Evolutionary conservation across 2,113 vertebrate species (phyloP), one percentile per base, ranked within the genome.

Genomic region (Cheilinus undulatus): DNA sequence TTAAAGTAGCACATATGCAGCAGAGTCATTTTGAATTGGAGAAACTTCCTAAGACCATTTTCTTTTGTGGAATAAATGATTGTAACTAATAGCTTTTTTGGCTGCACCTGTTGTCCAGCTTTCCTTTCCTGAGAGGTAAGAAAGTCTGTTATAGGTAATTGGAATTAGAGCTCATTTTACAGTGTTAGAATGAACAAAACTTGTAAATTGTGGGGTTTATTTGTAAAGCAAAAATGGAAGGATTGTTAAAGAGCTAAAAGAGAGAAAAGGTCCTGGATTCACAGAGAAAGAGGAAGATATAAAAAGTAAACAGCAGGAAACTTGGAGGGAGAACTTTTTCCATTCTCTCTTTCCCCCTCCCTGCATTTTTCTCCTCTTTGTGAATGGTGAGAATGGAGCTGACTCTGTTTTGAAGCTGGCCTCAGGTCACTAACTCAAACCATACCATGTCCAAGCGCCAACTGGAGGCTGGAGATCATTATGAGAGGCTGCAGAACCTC

Each of bases 351-450:
- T 49, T 17, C 49, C 53, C 40, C 4, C 22, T 38, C 52, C 51
- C 43, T 58, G 27, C 59, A 54, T 69, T 71, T 64, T 59, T 61
- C 54, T 73, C 26, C n/a, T 2, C 70, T 76, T 82, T 81, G 70
- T 71, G 62, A 78, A 46, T 65, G 73, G 73, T 58, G 54, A 60
- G 60, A 84, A 66, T 40, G 45, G 56, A 5, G 38, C 64, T 70
- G 17, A 57, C 53, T 69, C 36, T 4, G 1, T 69, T 58, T 61
- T 32, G 14, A 79, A 67, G 45, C 65, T 40, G 73, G 51, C 59
- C 48, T 54, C 20, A 0, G 62, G 69, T 80, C 60, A 17, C 66
- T 87, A 88, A 88, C 85, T 83, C 53, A 73, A 76, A 89, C 77
- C 83, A 87, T 45, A 83, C 81, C 49, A 43, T 60, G 66, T 82